Percentiles rank a stretch among this genome's conserved stretches.
Conservation (phyloP, 2,113 vertebrate genomes). For the Saguinus imperator region DNA sequence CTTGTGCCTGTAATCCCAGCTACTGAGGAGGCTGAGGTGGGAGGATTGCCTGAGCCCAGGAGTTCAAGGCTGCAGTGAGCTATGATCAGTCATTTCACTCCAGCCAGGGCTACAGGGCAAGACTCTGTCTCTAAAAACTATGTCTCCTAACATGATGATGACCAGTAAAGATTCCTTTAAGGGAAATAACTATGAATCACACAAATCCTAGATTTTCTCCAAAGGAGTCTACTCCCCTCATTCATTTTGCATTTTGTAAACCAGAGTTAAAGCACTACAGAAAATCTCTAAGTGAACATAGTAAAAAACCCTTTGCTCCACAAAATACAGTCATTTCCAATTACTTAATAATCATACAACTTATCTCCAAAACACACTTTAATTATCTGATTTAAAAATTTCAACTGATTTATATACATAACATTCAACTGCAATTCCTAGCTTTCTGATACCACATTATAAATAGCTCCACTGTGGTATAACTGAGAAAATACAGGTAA, state of each 20-base stretch:
- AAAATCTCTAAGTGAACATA: not conserved
- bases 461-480: not conserved
- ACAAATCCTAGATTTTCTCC: not conserved
- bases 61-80: too few species aligned
- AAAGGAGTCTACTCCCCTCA: not conserved
- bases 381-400: not conserved
- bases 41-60: too few species aligned
- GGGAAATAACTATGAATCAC: not conserved
- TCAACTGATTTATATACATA: not conserved
- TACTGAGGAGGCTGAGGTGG: too few species aligned
- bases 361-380: not conserved
- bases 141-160: not conserved
- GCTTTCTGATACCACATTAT: not conserved
- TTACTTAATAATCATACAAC: not conserved
- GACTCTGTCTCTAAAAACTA: not conserved
- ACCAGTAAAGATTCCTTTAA: too few species aligned
- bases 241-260: not conserved
- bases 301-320: not conserved
- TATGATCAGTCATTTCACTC: too few species aligned
- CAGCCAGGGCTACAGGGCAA: too few species aligned
- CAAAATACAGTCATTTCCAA: not conserved
- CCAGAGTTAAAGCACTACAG: not conserved
- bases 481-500: not conserved
- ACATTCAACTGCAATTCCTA: not conserved
- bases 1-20: too few species aligned